These are phyloP conservation scores for Therioaphis trifolii DNA, from an alignment of 2,888 invertebrate genomes.

Conservation along the genomic window DNA sequence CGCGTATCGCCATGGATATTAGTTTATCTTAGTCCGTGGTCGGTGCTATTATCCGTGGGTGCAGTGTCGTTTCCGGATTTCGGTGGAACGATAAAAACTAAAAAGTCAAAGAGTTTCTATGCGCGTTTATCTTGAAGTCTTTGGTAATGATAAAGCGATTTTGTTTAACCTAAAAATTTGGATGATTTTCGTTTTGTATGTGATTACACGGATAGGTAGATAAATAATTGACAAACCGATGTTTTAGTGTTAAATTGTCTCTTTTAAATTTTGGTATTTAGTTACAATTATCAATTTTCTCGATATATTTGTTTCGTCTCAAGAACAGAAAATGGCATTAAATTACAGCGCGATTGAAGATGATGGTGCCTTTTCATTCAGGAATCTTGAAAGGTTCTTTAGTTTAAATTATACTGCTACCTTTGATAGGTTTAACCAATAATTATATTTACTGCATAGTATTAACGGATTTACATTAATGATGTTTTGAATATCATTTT, in stretches of 20 bases:
- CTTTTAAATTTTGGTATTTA: not conserved
- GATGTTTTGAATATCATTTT: no score
- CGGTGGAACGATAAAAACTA: no score
- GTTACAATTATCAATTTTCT: not conserved
- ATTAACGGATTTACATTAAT: no score
- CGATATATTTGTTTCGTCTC: not conserved
- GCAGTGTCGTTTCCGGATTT: no score
- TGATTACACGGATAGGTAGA: not conserved
- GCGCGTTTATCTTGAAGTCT: no score
- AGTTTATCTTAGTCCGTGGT: no score
- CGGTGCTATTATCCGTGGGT: no score
- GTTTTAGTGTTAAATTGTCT: not conserved
- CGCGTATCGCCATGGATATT: no score
- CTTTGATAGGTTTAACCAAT: no score
- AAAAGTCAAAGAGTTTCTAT: no score
- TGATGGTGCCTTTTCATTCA: constrained; percentile 47
- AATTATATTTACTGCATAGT: not conserved
- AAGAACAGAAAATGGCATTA: constrained; percentile 35
- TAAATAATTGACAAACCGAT: not conserved
- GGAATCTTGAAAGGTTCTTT: constrained; percentile 55
- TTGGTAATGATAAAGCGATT: constrained; percentile 56
- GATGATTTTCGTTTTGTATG: constrained; percentile 47
- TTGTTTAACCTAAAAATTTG: constrained; percentile 47
- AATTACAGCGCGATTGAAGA: constrained; percentile 46
- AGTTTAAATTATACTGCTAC: not conserved